Evolutionary conservation across 1,140 invertebrate genomes (phyloP).

Genomic region (Ditylenchus dipsaci): DNA sequence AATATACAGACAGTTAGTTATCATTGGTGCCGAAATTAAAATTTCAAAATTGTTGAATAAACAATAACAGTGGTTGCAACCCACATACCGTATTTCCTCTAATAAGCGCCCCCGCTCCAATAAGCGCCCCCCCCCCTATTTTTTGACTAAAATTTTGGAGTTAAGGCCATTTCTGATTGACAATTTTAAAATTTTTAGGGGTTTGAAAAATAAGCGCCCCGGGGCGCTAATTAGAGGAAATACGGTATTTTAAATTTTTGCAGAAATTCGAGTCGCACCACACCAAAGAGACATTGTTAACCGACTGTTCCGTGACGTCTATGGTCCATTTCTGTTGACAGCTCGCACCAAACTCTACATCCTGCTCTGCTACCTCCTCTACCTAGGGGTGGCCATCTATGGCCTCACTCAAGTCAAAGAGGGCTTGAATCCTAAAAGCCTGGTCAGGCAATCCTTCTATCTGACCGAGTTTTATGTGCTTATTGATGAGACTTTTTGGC

Average conservation of each 20-base stretch:
- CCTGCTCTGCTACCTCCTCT: conserved; percentile 73
- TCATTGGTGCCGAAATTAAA: no score
- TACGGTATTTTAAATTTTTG: not conserved
- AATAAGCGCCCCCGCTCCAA: no score
- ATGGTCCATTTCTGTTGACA: conserved; percentile 74
- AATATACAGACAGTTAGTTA: no score
- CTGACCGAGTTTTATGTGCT: conserved; percentile 54
- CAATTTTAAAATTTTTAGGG: no score
- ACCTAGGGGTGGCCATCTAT: conserved; percentile 78
- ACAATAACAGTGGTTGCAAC: no score
- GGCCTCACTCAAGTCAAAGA: conserved; percentile 78
- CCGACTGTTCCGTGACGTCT: conserved; percentile 74
- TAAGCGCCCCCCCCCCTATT: no score
- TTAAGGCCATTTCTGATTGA: no score
- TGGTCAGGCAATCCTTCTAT: conserved; percentile 50
- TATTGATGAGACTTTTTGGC: conserved; percentile 62
- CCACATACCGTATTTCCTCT: no score
- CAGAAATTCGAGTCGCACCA: conserved; percentile 42
- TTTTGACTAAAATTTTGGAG: no score
- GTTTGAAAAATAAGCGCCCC: conserved; percentile 3
- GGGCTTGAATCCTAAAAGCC: conserved; percentile 49
- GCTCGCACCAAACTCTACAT: conserved; percentile 73
- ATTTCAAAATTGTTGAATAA: no score
- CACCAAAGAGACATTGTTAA: conserved; percentile 52
- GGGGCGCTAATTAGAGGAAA: not conserved